Evolutionary conservation across 2,113 vertebrate genomes (phyloP).

Genomic region (Syrrhaptes paradoxus): DNA sequence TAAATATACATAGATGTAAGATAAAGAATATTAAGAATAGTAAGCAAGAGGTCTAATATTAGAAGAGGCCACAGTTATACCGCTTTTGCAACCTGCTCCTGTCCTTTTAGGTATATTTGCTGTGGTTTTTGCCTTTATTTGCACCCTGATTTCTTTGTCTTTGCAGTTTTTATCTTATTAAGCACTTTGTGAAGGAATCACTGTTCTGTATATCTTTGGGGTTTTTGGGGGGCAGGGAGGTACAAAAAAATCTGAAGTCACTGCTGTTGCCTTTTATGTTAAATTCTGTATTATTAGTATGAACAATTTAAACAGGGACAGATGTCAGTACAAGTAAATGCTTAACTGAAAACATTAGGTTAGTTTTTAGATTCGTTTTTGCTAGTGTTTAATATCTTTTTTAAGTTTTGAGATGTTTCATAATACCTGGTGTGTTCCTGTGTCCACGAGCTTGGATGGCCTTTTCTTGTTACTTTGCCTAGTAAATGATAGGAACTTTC

Average conservation of each 20-base stretch:
- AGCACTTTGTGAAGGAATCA: background rate
- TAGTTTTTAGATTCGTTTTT: background rate
- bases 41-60: background rate
- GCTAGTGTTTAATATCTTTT: background rate
- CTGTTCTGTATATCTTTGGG: background rate
- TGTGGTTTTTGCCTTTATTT: background rate
- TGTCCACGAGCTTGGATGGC: background rate
- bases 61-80: background rate
- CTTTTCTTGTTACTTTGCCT: background rate
- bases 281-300: background rate
- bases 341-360: background rate
- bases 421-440: background rate
- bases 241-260: background rate
- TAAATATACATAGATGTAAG: background rate
- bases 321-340: background rate
- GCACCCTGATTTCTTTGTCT: background rate
- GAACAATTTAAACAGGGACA: background rate
- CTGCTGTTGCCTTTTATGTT: background rate
- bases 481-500: background rate
- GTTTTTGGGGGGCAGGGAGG: rapidly evolving
- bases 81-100: background rate
- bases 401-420: background rate
- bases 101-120: background rate
- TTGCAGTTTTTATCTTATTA: background rate
- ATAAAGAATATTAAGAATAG: background rate